Conservation (phyloP, 2,113 vertebrate species). For the Herpailurus yagouaroundi region DNA sequence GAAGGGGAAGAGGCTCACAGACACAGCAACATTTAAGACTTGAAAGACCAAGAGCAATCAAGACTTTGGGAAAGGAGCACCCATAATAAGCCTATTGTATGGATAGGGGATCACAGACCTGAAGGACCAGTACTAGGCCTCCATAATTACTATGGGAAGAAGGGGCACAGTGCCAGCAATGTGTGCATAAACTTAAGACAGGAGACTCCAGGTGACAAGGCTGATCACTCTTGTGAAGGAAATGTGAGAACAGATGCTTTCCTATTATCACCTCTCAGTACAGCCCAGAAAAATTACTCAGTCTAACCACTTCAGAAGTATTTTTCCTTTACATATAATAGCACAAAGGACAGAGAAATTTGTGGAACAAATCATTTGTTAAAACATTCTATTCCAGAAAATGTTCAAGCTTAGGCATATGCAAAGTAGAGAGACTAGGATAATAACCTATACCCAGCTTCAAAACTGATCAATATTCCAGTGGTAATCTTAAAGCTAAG, state of each 20-base stretch:
- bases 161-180: not conserved
- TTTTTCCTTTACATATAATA: not conserved
- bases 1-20: not conserved
- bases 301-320: not conserved
- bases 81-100: not conserved
- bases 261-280: not conserved
- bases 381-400: not conserved
- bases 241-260: not conserved
- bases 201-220: not conserved
- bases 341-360: not conserved
- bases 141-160: not conserved
- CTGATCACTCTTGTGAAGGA: not conserved
- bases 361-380: not conserved
- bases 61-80: not conserved
- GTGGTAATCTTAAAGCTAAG: not conserved
- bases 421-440: not conserved
- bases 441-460: not conserved
- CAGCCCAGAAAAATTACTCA: not conserved
- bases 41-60: not conserved
- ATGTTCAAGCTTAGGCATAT: not conserved
- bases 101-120: not conserved
- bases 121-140: not conserved
- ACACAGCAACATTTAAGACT: not conserved
- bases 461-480: constrained; percentile 7
- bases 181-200: not conserved